phyloP scores from a whole-genome alignment of 2,113 vertebrate genomes.

The Callipepla squamata region DNA sequence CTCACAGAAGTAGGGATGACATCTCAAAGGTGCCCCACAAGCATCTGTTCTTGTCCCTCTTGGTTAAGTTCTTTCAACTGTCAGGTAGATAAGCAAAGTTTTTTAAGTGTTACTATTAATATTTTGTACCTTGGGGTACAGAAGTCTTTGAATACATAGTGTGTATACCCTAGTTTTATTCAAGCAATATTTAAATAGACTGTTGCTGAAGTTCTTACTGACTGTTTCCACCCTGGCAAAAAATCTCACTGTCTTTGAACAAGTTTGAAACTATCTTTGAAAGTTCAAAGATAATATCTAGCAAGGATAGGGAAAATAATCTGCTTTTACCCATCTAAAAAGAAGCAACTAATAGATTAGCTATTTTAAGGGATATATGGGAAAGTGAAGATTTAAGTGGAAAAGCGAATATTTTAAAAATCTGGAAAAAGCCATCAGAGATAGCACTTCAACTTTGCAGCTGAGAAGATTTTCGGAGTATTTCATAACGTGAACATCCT shows the following conservation, averaged over 20 bases:
- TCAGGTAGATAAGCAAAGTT: background rate
- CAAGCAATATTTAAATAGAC: background rate
- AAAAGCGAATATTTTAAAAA: background rate
- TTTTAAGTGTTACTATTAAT: background rate
- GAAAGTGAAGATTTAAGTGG: background rate
- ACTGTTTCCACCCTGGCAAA: background rate
- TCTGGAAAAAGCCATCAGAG: background rate
- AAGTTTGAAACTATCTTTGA: background rate
- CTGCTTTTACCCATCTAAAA: background rate
- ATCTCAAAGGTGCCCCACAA: background rate
- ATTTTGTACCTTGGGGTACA: background rate
- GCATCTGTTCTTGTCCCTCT: background rate
- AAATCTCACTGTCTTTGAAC: background rate
- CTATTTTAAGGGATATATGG: background rate
- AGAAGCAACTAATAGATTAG: background rate
- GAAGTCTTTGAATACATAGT: background rate
- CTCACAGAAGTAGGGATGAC: background rate
- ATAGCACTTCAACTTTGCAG: background rate
- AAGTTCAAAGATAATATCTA: background rate
- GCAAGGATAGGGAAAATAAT: background rate
- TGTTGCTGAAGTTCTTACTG: background rate
- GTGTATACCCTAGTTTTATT: background rate
- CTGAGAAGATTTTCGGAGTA: background rate
- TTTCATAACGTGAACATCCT: background rate
- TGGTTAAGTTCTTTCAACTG: background rate